Evolutionary conservation across 1,140 invertebrate genomes (phyloP).

Genomic region (Drosophila asahinai): DNA sequence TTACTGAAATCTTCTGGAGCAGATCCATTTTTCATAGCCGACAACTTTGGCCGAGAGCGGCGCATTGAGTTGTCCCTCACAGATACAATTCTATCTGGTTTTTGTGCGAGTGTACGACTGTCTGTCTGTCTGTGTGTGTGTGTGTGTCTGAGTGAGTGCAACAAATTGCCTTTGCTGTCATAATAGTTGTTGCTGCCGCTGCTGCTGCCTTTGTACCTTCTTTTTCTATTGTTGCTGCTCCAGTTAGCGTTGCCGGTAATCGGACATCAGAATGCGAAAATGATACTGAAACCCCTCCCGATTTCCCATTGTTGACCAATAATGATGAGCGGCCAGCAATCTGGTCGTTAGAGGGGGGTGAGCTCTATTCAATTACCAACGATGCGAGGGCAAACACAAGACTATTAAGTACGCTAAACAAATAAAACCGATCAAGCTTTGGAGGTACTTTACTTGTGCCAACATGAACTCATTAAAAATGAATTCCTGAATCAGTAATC

Average conservation of each 20-base stretch:
- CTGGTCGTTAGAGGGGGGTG: slow-evolving; percentile 5
- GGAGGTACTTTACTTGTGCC: neutral
- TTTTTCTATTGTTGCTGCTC: slow-evolving; percentile 77
- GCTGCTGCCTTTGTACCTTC: slow-evolving; percentile 66
- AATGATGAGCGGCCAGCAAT: slow-evolving; percentile 39
- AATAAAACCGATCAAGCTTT: neutral
- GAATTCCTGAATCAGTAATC: neutral
- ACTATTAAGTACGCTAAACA: neutral
- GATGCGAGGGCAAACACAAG: neutral
- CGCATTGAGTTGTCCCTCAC: slow-evolving; percentile 68
- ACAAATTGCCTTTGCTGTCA: slow-evolving; percentile 81
- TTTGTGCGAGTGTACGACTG: neutral
- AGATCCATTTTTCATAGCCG: slow-evolving; percentile 85
- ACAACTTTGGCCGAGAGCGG: slow-evolving; percentile 58
- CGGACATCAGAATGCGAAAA: slow-evolving; percentile 81
- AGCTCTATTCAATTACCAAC: slow-evolving; percentile 28
- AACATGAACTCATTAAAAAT: neutral
- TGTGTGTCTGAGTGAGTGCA: slow-evolving; percentile 64
- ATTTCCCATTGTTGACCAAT: slow-evolving; percentile 63
- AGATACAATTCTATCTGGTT: slow-evolving; percentile 55
- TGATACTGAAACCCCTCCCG: slow-evolving; percentile 54
- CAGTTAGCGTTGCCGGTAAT: slow-evolving; percentile 70
- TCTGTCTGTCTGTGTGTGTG: slow-evolving; percentile 2
- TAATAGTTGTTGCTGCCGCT: slow-evolving; percentile 66
- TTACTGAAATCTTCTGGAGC: slow-evolving; percentile 85